These are phyloP conservation scores for Periophthalmodon schlosseri DNA, from an alignment of 2,113 vertebrate species.

Conservation along the genomic window DNA sequence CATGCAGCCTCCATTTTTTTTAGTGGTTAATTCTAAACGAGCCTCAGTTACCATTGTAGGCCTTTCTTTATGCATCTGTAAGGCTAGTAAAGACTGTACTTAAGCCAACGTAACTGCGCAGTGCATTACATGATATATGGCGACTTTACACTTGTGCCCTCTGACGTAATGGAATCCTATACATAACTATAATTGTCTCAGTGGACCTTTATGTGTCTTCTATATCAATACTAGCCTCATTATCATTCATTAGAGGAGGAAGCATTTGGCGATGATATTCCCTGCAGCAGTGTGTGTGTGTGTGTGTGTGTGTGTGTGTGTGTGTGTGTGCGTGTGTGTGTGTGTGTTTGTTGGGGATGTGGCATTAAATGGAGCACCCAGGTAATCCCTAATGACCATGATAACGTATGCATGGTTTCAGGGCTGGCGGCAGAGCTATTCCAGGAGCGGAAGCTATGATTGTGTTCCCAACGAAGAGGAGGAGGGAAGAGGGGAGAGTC, in stretches of 20 bases:
- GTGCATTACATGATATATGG: conserved; percentile 11
- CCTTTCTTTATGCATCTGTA: conserved; percentile 2
- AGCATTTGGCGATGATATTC: conserved; percentile 41
- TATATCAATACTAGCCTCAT: conserved; percentile 40
- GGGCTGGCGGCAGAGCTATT: conserved; percentile 75
- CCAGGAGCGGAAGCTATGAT: conserved; percentile 70
- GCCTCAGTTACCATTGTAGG: not conserved
- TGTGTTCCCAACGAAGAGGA: conserved; percentile 53
- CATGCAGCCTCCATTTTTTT: not conserved
- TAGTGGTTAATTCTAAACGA: not conserved
- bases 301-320: conserved; percentile 23
- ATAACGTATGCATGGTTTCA: conserved; percentile 70
- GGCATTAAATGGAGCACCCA: conserved; percentile 65
- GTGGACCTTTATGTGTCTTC: conserved; percentile 25
- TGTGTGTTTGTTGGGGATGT: conserved; percentile 44
- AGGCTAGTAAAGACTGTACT: not conserved
- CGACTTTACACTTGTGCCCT: conserved; percentile 6
- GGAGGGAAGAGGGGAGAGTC: conserved; percentile 42
- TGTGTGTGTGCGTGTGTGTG: not conserved
- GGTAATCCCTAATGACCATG: conserved; percentile 71
- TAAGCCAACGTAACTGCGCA: not conserved
- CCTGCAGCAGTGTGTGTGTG: conserved; percentile 28
- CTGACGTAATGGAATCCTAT: conserved; percentile 8
- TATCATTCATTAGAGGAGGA: conserved; percentile 42
- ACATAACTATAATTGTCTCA: conserved; percentile 31